Evolutionary conservation across 2,113 vertebrate genomes (phyloP), one percentile per base, ranked within the genome.

Genomic region (Lophura nycthemera): DNA sequence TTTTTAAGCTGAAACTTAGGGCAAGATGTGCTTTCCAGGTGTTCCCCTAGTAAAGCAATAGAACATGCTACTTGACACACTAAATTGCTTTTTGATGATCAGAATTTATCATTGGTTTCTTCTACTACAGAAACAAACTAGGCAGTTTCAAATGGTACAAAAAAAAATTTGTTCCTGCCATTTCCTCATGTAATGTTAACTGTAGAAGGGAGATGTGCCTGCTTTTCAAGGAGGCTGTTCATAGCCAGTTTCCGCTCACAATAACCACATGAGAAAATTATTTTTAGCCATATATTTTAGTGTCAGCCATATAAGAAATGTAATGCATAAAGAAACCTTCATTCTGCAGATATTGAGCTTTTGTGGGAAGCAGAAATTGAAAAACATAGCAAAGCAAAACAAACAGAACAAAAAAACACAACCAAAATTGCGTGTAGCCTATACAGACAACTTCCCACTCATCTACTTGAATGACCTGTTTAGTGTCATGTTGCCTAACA

Each of bases 41-140:
- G 72, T 71, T 59, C 59, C 36, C 14, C 18, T 84, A 45, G 64
- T 57, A 72, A 92, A 78, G 52, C 22, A 74, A 38, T 32, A 67
- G 69, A 90, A 85, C 65, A 74, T 32, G 6, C 15, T 47, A 42
- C 43, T 32, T 70, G 57, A 65, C 38, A 75, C 10, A 48, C 52
- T 83, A 74, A 90, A 92, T 91, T 78, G 70, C 80, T 90, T 95
- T 95, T 86, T 96, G 65, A 90, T 90, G n/a, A 81, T 72, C 47
- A 88, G 77, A 92, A 91, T 92, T 83, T 52, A 89, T 95, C 84
- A 76, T 42, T 4, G 3, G 15, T 63, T 94, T 38, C 69, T 36
- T 71, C 27, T 4, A 77, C 70, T 74, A 83, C 60, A 60, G 72
- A 86, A 91, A 74, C 77, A 86, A 90, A 88, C 66, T 19, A 71